Evolutionary conservation across 2,888 invertebrate genomes (phyloP), one percentile per base, ranked within the genome.

Genomic region (Lycocerus yunnanus): DNA sequence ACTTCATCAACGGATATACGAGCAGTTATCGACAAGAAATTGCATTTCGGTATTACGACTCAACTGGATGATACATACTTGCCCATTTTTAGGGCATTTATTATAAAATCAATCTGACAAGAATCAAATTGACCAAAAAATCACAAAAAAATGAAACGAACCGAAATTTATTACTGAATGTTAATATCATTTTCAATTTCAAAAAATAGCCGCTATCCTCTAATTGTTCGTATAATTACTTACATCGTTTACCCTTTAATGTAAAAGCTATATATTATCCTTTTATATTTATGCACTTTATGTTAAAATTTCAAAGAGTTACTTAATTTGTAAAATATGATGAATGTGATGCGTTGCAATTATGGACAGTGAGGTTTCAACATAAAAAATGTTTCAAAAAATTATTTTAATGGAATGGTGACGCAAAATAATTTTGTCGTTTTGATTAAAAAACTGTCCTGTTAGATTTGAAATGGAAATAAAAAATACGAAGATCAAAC

Each of bases 1-100:
- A 70, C 68, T 71, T 67, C 68, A 68, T 74, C 71, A 74, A 74
- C 67, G 74, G 71, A 74, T 74, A 74, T 74, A 71, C 66, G 74
- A 68, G 71, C 20, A 71, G 74, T 74, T 74, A 74, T 74, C 68
- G 66, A 60, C 68, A 61, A 71, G 71, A 74, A 71, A 74, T 74
- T 74, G 71, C 71, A 69, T 67, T 73, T 74, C 74, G 71, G 71
- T 60, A 24, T 68, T 66, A 16, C 72, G 60, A 72, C 68, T 70
- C 70, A 20, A 21, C 65, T 69, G 59, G 68, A 68, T 68, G 69
- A 73, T 69, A 15, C 59, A 15, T 65, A 70, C 14, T 59, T 60
- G 13, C 20, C 27, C 72, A 61, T 43, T 43, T 43, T 43, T n/a
- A 43, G 43, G 43, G n/a, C 43, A 43, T 43, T 43, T 43, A 43